phyloP scores from a whole-genome alignment of 1,140 invertebrate genomes.

The Marisa cornuarietis region DNA sequence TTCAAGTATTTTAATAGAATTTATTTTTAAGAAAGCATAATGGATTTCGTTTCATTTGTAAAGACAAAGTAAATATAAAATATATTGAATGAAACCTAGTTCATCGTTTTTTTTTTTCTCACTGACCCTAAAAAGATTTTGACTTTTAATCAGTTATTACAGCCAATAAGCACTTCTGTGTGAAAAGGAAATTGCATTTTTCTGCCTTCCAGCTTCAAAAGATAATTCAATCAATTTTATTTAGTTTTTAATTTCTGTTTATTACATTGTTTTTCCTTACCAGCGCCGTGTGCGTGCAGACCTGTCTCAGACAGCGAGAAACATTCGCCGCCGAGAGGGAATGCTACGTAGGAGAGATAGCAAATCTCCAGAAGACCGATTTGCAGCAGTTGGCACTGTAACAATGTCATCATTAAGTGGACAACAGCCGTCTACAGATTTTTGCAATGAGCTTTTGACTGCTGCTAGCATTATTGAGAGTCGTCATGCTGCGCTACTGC shows the following conservation, averaged over 20 bases:
- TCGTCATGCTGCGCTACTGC: constrained; percentile 18
- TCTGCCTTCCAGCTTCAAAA: background rate
- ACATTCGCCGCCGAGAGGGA: constrained; percentile 30
- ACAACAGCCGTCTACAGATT: constrained; percentile 15
- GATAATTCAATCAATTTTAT: background rate
- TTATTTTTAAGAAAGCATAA: too few relatives aligned
- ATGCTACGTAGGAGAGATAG: constrained; percentile 19
- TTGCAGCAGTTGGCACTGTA: constrained; percentile 17
- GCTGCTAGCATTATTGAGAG: constrained; percentile 39
- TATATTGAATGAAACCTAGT: too few relatives aligned
- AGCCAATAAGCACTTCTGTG: background rate
- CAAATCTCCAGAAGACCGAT: constrained; percentile 12
- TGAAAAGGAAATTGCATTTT: background rate
- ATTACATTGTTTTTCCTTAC: background rate
- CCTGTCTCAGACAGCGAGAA: constrained; percentile 34
- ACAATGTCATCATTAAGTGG: background rate
- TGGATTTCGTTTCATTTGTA: too few relatives aligned
- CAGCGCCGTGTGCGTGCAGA: constrained; percentile 35
- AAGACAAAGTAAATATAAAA: too few relatives aligned
- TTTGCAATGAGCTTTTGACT: constrained; percentile 32
- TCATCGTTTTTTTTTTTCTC: too few relatives aligned
- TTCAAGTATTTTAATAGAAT: too few relatives aligned
- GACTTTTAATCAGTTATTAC: constrained; percentile 1
- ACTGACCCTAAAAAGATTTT: too few relatives aligned
- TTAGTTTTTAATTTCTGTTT: background rate